Evolutionary conservation across 2,888 invertebrate genomes (phyloP).

Genomic region (Adelognathus sp.): DNA sequence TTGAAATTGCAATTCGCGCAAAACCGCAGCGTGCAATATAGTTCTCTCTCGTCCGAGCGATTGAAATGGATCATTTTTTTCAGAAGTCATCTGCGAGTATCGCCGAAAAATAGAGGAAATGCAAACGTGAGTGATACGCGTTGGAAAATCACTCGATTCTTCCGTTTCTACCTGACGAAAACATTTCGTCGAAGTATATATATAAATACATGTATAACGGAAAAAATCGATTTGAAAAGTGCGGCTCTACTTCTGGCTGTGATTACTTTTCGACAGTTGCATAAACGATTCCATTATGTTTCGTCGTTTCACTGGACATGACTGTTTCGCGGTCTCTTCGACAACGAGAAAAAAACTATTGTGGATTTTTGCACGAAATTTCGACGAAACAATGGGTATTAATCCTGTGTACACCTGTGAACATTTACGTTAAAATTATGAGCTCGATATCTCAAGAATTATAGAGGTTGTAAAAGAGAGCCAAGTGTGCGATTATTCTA

Average conservation of each 20-base stretch:
- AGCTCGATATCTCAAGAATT: too few relatives aligned
- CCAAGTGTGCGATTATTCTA: too few relatives aligned
- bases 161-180: conserved; percentile 15
- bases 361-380: too few relatives aligned
- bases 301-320: not conserved
- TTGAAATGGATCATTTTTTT: conserved; percentile 7
- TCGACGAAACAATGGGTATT: too few relatives aligned
- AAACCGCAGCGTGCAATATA: conserved; percentile 12
- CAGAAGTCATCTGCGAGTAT: conserved; percentile 19
- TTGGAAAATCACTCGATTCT: conserved; percentile 32
- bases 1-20: not conserved
- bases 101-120: conserved; percentile 24
- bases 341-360: not conserved
- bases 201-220: too few relatives aligned
- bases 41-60: not conserved
- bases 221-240: conserved; percentile 36
- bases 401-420: too few relatives aligned
- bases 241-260: conserved; percentile 19
- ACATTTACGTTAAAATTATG: too few relatives aligned
- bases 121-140: conserved; percentile 17
- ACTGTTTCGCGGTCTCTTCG: not conserved
- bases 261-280: conserved; percentile 46
- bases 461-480: too few relatives aligned
- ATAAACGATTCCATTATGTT: conserved; percentile 2
- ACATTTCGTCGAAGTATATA: conserved; percentile 3